Base-by-base conservation (phyloP, 64 coral and sea anemone genomes). In the Actinia equina region DNA sequence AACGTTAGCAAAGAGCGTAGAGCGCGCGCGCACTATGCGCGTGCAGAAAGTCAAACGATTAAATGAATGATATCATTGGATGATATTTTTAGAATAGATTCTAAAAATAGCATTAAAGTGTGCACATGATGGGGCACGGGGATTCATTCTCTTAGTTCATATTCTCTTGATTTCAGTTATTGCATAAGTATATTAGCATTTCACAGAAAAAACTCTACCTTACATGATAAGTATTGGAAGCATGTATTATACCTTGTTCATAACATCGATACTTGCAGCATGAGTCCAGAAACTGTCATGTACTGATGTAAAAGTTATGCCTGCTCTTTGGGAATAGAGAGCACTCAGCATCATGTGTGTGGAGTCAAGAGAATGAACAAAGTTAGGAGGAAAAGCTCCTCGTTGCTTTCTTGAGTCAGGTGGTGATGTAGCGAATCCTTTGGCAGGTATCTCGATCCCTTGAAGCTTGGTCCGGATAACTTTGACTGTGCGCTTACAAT, bases 251-350 rank as follows among this genome's bases (percentile, higher is more conserved):
- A 99, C 93, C 84, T 78, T 90, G 77, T 92, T 99, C 97, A 99
- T 99, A 3, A 92, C 79, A 61, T 90, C 97, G 16, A 99, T 89
- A 86, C 92, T 92, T 26, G 88, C 90, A 43, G 97, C 97, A 52
- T 99, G 97, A 57, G 93, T 99, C 97, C 97, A 99, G 82, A 99
- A 99, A 64, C 93, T 95, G 79, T 99, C 97, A 80, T 99, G 97
- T 7, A 99, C 97, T 8, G 97, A 99, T 0, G 97, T 86, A 77
- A 99, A 99, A 0, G 74, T 90, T 27, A 95, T 54, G 25, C 93
- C 97, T 49, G 88, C 85, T 58, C 88, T 89, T 77, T 99, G 88
- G 70, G 93, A 99, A 77, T 93, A 88, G 45, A 99, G 52, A 85
- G 90, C 97, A 17, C 90, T 99, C 8, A 99, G 23, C 97, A 99